phyloP scores from a whole-genome alignment of 2,113 vertebrate genomes.

The Lepisosteus oculatus region DNA sequence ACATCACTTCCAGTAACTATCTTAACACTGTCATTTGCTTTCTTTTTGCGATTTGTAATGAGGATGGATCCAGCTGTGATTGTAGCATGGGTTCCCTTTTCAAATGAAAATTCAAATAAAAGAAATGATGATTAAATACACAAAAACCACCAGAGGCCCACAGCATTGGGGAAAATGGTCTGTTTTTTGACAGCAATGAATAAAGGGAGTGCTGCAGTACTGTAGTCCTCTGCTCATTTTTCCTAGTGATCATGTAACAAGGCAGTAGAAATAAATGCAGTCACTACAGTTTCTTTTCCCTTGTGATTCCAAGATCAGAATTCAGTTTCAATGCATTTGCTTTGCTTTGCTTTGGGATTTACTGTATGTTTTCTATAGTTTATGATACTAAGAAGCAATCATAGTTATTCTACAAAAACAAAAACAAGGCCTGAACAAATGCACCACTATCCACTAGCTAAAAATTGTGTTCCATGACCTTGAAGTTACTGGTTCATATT shows the following conservation, averaged over 20 bases:
- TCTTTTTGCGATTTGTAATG: too few species aligned
- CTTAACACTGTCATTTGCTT: too few species aligned
- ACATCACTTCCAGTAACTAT: too few species aligned
- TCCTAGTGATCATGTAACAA: constrained; percentile 51
- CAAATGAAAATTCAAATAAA: constrained; percentile 26
- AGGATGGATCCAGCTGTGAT: not conserved
- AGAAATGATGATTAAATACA: constrained; percentile 28
- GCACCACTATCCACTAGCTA: too few species aligned
- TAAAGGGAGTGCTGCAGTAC: constrained; percentile 39
- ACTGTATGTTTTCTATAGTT: constrained; percentile 22
- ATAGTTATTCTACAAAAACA: constrained; percentile 39
- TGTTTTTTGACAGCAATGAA: constrained; percentile 50
- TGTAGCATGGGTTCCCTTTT: constrained; percentile 2
- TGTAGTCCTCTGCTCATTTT: constrained; percentile 38
- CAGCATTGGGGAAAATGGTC: constrained; percentile 29
- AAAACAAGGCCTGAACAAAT: constrained; percentile 27
- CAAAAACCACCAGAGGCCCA: constrained; percentile 43
- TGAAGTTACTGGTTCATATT: too few species aligned
- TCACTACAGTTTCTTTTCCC: constrained; percentile 64
- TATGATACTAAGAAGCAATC: constrained; percentile 54
- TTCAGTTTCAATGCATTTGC: constrained; percentile 61
- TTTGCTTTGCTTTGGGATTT: constrained; percentile 46
- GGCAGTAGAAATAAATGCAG: constrained; percentile 66
- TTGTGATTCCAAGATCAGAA: constrained; percentile 55
- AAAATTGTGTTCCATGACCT: too few species aligned